Conservation (phyloP, 1,140 invertebrate genomes). For the Philaenus spumarius region DNA sequence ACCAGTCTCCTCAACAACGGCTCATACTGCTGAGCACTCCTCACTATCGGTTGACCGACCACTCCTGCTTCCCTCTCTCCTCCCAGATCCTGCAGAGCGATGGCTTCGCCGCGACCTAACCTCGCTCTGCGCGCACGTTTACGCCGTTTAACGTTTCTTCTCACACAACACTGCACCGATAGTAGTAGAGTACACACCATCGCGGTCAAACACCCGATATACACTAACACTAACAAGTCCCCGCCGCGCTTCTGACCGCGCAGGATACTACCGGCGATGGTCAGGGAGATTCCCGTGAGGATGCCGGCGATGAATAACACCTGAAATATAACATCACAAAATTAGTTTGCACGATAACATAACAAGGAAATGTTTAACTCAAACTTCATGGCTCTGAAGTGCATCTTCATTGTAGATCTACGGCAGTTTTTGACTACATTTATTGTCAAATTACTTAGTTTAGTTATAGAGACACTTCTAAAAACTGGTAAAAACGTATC, state of each 20-base stretch:
- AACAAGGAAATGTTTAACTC: no score
- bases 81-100: conserved; percentile 9
- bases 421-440: no score
- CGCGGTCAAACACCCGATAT: conserved; percentile 51
- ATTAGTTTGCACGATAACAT: no score
- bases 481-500: no score
- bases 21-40: not conserved
- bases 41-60: not conserved
- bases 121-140: conserved; percentile 34
- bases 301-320: conserved; percentile 54
- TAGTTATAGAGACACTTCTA: no score
- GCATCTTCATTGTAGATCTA: no score
- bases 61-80: not conserved
- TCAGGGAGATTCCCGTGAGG: conserved; percentile 51
- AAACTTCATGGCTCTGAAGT: no score
- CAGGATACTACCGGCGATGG: conserved; percentile 51
- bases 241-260: conserved; percentile 45
- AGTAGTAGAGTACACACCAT: conserved; percentile 50
- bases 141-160: conserved; percentile 45
- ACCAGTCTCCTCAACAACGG: not conserved
- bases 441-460: no score
- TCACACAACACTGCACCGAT: conserved; percentile 52
- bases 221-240: conserved; percentile 53
- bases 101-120: conserved; percentile 18
- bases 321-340: conserved; percentile 42